A percentile compares a stretch with the other conserved stretches of the same genome.
phyloP scores from a whole-genome alignment of 2,113 vertebrate genomes.

The Rhodinocichla rosea region DNA sequence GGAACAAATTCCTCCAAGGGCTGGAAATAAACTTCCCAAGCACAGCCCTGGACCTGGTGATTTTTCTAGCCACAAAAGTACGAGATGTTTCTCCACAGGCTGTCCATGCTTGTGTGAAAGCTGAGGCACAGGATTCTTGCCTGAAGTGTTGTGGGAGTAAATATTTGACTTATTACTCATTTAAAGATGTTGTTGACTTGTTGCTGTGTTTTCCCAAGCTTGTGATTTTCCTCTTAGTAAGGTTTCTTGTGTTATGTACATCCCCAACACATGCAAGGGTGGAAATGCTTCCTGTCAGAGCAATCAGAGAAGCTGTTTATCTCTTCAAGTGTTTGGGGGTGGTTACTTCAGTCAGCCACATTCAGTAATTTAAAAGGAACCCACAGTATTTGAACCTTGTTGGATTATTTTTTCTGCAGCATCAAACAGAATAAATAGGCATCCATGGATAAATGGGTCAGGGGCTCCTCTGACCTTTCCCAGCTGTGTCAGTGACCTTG shows the following conservation, averaged over 20 bases:
- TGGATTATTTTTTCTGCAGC: neutral
- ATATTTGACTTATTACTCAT: constrained; percentile 52
- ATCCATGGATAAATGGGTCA: neutral
- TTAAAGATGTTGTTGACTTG: constrained; percentile 41
- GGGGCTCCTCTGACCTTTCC: neutral
- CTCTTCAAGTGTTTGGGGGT: neutral
- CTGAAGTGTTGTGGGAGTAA: constrained; percentile 39
- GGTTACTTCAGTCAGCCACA: neutral
- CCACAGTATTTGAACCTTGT: neutral
- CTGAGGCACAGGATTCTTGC: constrained; percentile 17
- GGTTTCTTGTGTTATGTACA: neutral
- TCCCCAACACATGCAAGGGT: neutral
- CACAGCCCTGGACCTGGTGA: neutral
- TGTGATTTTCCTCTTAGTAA: constrained; percentile 31
- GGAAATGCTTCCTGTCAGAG: constrained; percentile 18
- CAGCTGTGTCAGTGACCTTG: neutral
- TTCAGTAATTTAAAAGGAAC: neutral
- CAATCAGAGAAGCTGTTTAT: neutral
- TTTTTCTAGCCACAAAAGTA: neutral
- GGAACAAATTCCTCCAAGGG: neutral
- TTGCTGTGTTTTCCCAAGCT: constrained; percentile 42
- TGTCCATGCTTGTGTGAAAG: constrained; percentile 34
- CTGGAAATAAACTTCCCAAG: constrained; percentile 9
- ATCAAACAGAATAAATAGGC: neutral
- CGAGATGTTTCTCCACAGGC: neutral